Evolutionary conservation across 2,888 invertebrate species (phyloP).

Genomic region (Glomeris marginata): DNA sequence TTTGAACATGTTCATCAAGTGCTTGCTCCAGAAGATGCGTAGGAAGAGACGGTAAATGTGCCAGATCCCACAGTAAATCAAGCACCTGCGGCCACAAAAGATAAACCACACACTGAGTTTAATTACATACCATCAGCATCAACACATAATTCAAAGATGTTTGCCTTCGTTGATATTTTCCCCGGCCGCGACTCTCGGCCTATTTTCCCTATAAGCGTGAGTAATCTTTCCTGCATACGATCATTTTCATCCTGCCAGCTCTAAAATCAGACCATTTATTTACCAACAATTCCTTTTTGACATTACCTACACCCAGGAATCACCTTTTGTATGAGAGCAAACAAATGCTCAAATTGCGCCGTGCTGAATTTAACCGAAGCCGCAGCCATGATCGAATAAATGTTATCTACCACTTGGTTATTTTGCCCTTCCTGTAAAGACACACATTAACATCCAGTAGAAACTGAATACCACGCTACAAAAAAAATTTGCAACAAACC

Average conservation of each 20-base stretch:
- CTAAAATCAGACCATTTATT: conserved; percentile 20
- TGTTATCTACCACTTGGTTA: conserved; percentile 36
- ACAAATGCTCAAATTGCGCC: conserved; percentile 32
- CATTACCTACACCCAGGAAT: conserved; percentile 1
- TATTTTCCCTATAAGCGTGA: conserved; percentile 33
- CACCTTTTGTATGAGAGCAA: conserved; percentile 33
- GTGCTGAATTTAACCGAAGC: conserved; percentile 34
- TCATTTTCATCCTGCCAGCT: conserved; percentile 33
- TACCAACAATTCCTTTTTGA: background rate
- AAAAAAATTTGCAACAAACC: conserved; percentile 20
- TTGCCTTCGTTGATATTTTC: conserved; percentile 29
- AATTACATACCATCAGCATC: background rate
- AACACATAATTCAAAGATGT: background rate
- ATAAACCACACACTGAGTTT: background rate
- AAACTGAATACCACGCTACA: background rate
- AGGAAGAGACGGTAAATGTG: conserved; percentile 31
- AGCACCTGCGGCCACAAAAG: conserved; percentile 25
- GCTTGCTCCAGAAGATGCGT: conserved; percentile 32
- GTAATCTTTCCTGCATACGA: conserved; percentile 31
- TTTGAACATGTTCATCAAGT: conserved; percentile 32
- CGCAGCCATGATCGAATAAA: conserved; percentile 35
- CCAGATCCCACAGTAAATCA: conserved; percentile 35
- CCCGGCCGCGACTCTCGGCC: conserved; percentile 32
- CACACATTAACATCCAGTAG: too few relatives aligned
- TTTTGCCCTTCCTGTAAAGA: conserved; percentile 30